These are phyloP conservation scores for Microcebus tavaratra DNA, from an alignment of 2,113 vertebrate genomes.

Conservation along the genomic window DNA sequence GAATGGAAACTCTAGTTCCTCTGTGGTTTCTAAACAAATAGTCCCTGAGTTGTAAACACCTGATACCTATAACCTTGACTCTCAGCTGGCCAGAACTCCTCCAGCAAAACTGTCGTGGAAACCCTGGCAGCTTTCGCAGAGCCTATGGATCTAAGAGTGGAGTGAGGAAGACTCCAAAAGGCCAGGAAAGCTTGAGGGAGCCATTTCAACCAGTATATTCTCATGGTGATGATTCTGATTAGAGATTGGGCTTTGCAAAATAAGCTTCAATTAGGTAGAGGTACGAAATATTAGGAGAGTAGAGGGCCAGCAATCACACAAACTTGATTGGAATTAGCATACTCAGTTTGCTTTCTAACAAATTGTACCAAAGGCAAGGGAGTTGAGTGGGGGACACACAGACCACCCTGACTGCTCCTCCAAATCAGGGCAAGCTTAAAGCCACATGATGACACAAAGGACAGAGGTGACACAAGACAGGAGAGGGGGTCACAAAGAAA, in stretches of 20 bases:
- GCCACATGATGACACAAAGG: neutral
- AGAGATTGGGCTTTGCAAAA: neutral
- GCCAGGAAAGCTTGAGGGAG: neutral
- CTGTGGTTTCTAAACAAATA: neutral
- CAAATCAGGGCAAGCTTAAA: neutral
- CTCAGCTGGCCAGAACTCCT: neutral
- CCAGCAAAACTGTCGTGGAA: neutral
- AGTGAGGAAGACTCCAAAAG: neutral
- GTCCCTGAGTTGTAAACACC: neutral
- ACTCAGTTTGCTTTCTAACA: neutral
- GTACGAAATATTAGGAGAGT: neutral
- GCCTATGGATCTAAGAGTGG: neutral
- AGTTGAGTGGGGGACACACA: no score
- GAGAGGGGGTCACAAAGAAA: neutral
- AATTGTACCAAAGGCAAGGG: neutral
- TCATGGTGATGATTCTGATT: neutral
- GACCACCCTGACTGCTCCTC: neutral
- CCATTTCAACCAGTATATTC: neutral
- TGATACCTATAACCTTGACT: no score
- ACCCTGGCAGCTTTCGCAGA: neutral
- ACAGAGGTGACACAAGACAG: neutral
- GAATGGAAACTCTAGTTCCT: neutral
- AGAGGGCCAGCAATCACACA: neutral
- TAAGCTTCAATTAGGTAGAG: neutral
- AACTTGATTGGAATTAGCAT: neutral